Evolutionary conservation across 2,113 vertebrate genomes (phyloP), one percentile per base, ranked within the genome.

Genomic region (Saccopteryx leptura): DNA sequence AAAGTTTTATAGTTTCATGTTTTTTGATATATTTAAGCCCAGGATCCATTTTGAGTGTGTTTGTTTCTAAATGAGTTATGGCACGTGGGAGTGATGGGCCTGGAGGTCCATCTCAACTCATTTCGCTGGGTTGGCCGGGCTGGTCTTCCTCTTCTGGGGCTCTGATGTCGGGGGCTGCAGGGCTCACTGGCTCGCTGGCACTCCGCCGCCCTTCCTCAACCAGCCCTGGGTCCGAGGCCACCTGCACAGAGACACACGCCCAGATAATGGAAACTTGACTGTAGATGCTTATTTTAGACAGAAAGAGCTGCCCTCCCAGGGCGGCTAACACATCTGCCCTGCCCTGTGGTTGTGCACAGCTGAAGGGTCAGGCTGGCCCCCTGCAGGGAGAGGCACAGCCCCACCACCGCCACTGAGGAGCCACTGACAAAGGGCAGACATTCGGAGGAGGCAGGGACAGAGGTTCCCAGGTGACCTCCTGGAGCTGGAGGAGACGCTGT

Each of bases 111-210:
- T 78, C 60, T 58, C 81, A 81, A 56, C 21, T 78, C 19, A 58
- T 78, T 76, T 72, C 21, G 71, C 28, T 54, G 4, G 26, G 66
- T 9, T 61, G 33, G 56, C n/a, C 24, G 69, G 26, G 46, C 31
- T 65, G 65, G 54, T 93, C 89, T 97, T 97, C 89, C 96, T 97
- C 91, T 97, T 96, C 91, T 91, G 79, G 56, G 58, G 39, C 19
- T 74, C 68, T 95, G 15, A 50, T 1, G 58, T 13, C 39, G 9
- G 88, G 87, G 56, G 39, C 48, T 96, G 87, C 94, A 71, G 52
- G 85, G 50, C 50, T 90, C 60, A 48, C 68, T 92, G 97, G 88
- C 92, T 97, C 90, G 65, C 68, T 92, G 97, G 89, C 15, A 83
- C 28, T 31, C 50, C 72, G 26, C 48, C 31, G 0, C 83, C 65